Percentiles rank a stretch among this genome's conserved stretches.
Evolutionary conservation across 1,140 invertebrate species (phyloP).

Genomic region (Phortica variegata): DNA sequence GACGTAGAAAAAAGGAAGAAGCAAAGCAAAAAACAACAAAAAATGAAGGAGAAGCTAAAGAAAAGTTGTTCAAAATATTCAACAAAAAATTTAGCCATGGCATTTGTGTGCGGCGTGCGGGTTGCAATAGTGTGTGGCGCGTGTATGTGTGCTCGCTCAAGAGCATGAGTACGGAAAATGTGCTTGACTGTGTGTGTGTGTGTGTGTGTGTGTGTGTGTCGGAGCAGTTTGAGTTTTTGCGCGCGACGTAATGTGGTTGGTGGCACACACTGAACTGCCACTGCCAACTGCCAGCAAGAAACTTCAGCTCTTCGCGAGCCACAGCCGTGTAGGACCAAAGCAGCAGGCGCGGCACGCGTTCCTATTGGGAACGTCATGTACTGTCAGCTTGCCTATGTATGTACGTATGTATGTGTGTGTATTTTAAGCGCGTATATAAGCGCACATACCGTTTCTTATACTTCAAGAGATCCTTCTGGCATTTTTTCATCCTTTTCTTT

Average conservation of each 20-base stretch:
- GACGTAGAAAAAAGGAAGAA: conserved; percentile 2
- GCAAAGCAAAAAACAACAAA: conserved; percentile 24
- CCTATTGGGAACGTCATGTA: too few relatives aligned
- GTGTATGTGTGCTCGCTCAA: not conserved
- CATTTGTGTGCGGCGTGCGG: conserved; percentile 19
- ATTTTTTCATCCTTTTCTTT: too few relatives aligned
- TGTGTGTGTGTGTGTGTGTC: conserved; percentile 5
- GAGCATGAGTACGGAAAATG: conserved; percentile 1
- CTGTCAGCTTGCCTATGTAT: too few relatives aligned
- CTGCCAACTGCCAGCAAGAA: too few relatives aligned
- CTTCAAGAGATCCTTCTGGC: too few relatives aligned
- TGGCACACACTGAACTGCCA: too few relatives aligned
- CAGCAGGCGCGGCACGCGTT: too few relatives aligned
- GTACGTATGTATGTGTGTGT: too few relatives aligned
- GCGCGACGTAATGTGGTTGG: conserved; percentile 37
- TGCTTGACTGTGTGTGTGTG: conserved; percentile 5
- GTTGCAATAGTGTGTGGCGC: not conserved
- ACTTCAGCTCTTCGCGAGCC: too few relatives aligned
- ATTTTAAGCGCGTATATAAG: too few relatives aligned
- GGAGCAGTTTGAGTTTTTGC: conserved; percentile 26
- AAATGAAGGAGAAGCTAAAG: conserved; percentile 32
- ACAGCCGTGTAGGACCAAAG: too few relatives aligned
- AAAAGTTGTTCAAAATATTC: conserved; percentile 40
- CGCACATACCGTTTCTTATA: too few relatives aligned
- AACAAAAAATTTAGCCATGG: conserved; percentile 36